Base-by-base conservation (phyloP, 1,140 invertebrate genomes). In the Neodiprion lecontei region DNA sequence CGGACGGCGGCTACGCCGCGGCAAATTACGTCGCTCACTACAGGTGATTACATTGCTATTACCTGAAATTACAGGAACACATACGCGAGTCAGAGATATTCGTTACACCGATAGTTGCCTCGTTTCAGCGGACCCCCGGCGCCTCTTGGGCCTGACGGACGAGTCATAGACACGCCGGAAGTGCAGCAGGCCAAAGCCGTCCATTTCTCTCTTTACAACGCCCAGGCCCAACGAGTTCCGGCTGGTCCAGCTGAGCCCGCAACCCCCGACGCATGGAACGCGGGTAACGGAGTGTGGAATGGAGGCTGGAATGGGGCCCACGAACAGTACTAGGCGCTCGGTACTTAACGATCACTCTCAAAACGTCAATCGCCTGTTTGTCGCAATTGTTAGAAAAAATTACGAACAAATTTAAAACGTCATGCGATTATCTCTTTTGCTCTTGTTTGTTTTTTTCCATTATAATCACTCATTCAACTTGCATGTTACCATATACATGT, bases 111-210 rank as follows among this genome's bases (percentile, higher is more conserved):
- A 40, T 3, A 40, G 2, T 40, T 40, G 28, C 28, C 21, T 50
- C 71, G 12, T 77, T 75, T 7, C 69, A 88, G 87, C 53, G 87
- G 87, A 50, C 87, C 87, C 67, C 87, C 87, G 77, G 89, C 90
- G 17, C 88, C 90, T 7, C 74, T 90, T 11, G 90, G 89, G 14
- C 86, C 89, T 7, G 89, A 90, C 53, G 91, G 90, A 12, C 87
- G 91, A 7, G 91, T 91, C 23, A 83, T 91, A 1, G 91, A 93
- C 78, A 92, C 91, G 2, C 89, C 91, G 69, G 92, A 92, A 81
- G 92, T 93, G 7, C 89, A 91, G 70, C 90, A 90, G 53, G 92
- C 92, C 48, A 92, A 92, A 79, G 89, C 89, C 1, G 86, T 90
- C 65, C 92, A 93, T 79, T 91, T 90, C 84, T 89, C 91, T 12